Percentiles rank a stretch among this genome's conserved stretches.
These are phyloP conservation scores for Eupithecia inturbata DNA, from an alignment of 2,888 invertebrate species.

Conservation along the genomic window DNA sequence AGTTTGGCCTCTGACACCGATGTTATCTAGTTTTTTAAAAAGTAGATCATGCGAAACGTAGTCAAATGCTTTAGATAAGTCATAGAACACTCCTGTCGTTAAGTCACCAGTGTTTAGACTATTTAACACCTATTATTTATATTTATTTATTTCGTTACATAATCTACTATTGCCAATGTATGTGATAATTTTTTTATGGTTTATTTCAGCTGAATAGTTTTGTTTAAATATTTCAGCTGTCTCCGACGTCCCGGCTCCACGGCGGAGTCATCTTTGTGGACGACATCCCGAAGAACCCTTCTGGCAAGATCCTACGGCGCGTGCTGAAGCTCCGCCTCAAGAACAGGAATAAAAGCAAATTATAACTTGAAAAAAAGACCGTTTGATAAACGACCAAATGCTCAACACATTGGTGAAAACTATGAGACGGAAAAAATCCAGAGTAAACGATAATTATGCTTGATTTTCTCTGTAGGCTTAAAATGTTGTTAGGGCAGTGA, in stretches of 20 bases:
- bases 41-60: no score
- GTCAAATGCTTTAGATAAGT: no score
- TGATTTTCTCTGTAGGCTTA: neutral
- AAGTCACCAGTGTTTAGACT: no score
- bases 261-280: slow-evolving; percentile 88
- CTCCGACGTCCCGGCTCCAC: slow-evolving; percentile 86
- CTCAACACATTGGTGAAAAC: neutral
- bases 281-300: slow-evolving; percentile 87
- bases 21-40: no score
- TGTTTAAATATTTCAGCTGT: slow-evolving; percentile 63
- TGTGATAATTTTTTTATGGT: no score
- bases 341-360: slow-evolving; percentile 53
- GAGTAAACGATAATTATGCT: neutral
- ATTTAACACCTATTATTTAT: no score
- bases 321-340: slow-evolving; percentile 51
- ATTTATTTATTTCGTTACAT: no score
- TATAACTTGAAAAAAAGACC: slow-evolving; percentile 40
- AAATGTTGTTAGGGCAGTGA: neutral
- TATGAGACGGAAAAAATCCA: neutral
- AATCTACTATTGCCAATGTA: no score
- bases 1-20: no score
- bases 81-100: no score
- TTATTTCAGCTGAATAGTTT: no score
- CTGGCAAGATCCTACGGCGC: slow-evolving; percentile 89
- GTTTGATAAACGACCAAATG: neutral